Evolutionary conservation across 2,888 invertebrate genomes (phyloP).

Genomic region (Amiota minor): DNA sequence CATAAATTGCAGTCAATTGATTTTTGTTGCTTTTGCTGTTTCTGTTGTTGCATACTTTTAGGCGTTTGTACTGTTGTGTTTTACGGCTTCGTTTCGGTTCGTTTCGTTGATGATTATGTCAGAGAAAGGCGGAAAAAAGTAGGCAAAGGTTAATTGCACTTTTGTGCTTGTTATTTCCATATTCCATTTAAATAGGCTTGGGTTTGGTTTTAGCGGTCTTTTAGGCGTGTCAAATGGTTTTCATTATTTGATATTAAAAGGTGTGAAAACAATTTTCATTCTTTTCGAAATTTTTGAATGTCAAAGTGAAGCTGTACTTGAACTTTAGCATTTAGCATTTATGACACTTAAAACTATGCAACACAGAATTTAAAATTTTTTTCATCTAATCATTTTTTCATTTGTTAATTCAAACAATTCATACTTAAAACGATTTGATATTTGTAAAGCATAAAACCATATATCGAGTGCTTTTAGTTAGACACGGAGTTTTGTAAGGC

Average conservation of each 20-base stretch:
- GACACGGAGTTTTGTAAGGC: too few relatives aligned
- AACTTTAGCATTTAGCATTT: slow-evolving; percentile 20
- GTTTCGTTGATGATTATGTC: slow-evolving; percentile 21
- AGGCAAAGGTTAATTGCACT: slow-evolving; percentile 62
- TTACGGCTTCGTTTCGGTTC: neutral
- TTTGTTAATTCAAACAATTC: too few relatives aligned
- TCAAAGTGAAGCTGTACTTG: slow-evolving; percentile 53
- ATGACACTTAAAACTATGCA: slow-evolving; percentile 34
- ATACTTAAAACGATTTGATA: too few relatives aligned
- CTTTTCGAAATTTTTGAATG: slow-evolving; percentile 46
- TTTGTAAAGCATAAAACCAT: too few relatives aligned
- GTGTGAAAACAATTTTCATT: neutral
- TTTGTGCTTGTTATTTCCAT: neutral
- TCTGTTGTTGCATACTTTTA: slow-evolving; percentile 40
- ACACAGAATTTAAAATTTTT: slow-evolving; percentile 31
- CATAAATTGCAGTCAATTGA: slow-evolving; percentile 64
- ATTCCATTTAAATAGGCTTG: neutral
- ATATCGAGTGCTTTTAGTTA: too few relatives aligned
- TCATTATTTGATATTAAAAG: neutral
- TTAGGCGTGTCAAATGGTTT: neutral
- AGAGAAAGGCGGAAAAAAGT: slow-evolving; percentile 41
- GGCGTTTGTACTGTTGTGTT: slow-evolving; percentile 20
- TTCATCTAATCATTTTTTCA: too few relatives aligned
- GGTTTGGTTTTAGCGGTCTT: neutral
- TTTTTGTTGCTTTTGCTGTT: slow-evolving; percentile 46